Percentiles rank a stretch among this genome's conserved stretches.
Evolutionary conservation across 2,797 vertebrate species (phyloP).

Genomic region (Channallabes apus): DNA sequence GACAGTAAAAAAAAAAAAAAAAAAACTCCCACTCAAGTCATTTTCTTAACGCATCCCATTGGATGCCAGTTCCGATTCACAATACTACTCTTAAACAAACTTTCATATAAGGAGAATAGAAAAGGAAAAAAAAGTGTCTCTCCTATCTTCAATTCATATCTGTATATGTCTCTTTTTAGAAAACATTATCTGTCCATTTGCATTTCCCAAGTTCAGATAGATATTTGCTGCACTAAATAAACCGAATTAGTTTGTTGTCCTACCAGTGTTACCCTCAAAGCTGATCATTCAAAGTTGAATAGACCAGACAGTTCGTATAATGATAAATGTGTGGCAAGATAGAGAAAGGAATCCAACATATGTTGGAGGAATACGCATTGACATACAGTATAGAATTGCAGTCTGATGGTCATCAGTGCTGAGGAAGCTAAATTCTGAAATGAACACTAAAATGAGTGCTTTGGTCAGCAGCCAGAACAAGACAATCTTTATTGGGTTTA

Average conservation of each 20-base stretch:
- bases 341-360: background rate
- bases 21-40: background rate
- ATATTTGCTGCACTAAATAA: background rate
- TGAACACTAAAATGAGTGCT: background rate
- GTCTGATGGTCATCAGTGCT: background rate
- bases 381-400: background rate
- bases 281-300: background rate
- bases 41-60: background rate
- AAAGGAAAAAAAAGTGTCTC: no score
- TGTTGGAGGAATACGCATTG: background rate
- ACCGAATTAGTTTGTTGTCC: background rate
- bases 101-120: background rate
- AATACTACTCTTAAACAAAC: background rate
- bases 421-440: background rate
- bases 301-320: background rate
- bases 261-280: background rate
- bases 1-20: background rate
- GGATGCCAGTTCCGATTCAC: background rate
- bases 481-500: conserved; percentile 10
- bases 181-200: background rate
- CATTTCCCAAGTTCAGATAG: background rate
- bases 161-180: background rate
- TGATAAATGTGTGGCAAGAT: background rate
- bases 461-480: conserved; percentile 28
- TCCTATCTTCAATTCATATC: background rate